Percentiles rank a stretch among this genome's conserved stretches.
phyloP scores from a whole-genome alignment of 2,113 vertebrate species.

The Crotophaga sulcirostris region DNA sequence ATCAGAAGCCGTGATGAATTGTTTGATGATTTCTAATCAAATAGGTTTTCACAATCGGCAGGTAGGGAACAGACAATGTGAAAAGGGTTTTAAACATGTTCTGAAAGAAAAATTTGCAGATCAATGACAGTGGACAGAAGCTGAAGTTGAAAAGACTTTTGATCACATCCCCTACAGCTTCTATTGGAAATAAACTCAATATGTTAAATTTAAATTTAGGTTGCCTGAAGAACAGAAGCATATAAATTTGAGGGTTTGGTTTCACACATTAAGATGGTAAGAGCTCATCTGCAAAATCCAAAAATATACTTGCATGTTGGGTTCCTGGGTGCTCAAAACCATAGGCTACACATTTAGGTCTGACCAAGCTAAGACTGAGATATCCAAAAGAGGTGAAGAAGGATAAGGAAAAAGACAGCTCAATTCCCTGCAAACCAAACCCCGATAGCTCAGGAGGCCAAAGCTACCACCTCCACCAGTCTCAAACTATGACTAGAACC shows the following conservation, averaged over 20 bases:
- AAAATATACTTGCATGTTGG: background rate
- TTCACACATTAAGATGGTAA: background rate
- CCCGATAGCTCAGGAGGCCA: background rate
- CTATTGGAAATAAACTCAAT: background rate
- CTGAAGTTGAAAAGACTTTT: slow-evolving; percentile 42
- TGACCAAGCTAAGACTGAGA: background rate
- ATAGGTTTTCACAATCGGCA: background rate
- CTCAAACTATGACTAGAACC: background rate
- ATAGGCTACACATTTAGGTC: too few relatives aligned
- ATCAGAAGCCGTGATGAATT: background rate
- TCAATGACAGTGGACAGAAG: background rate
- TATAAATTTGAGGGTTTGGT: background rate
- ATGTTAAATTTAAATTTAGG: background rate
- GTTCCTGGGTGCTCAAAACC: background rate
- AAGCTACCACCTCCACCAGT: background rate
- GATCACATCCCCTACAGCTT: background rate
- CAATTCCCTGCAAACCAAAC: background rate
- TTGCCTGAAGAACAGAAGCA: background rate
- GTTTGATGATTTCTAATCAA: background rate
- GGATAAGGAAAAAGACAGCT: background rate
- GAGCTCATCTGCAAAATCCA: background rate
- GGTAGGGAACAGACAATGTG: background rate
- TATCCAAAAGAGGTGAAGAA: background rate
- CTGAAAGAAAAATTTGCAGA: slow-evolving; percentile 25
- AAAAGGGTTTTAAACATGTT: background rate